A percentile compares a stretch with the other conserved stretches of the same genome.
phyloP scores from a whole-genome alignment of 2,113 vertebrate species.

The Podarcis muralis region DNA sequence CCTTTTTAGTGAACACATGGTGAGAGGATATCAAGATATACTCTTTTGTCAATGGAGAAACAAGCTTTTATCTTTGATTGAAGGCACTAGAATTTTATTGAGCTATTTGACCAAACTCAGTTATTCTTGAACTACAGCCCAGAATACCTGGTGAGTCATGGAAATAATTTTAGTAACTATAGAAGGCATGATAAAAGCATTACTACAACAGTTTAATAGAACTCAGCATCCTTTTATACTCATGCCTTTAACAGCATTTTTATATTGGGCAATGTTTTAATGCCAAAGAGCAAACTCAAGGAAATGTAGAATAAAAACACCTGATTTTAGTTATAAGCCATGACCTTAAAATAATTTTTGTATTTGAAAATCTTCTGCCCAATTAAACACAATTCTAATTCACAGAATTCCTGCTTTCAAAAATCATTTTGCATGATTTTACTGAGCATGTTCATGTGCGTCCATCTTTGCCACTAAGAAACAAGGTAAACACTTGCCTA shows the following conservation, averaged over 20 bases:
- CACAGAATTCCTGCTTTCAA: neutral
- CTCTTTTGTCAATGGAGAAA: neutral
- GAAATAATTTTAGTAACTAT: neutral
- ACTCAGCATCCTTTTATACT: neutral
- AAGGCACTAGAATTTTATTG: neutral
- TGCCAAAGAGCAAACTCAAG: neutral
- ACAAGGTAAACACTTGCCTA: neutral
- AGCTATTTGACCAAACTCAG: neutral
- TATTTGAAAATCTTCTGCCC: neutral
- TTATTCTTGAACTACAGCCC: neutral
- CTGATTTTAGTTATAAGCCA: rapidly evolving
- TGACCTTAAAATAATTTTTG: neutral
- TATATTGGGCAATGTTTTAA: neutral
- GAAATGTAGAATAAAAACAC: neutral
- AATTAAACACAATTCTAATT: neutral
- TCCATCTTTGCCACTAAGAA: slow-evolving; percentile 10
- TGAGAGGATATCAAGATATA: neutral
- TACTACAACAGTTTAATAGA: neutral
- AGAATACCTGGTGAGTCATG: neutral
- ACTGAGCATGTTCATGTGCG: neutral
- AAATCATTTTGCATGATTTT: neutral
- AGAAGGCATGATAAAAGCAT: neutral
- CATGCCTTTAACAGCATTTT: neutral
- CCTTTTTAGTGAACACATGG: neutral
- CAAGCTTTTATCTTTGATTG: neutral